Conservation (phyloP, 2,888 invertebrate species). For the Caenorhabditis sp. region DNA sequence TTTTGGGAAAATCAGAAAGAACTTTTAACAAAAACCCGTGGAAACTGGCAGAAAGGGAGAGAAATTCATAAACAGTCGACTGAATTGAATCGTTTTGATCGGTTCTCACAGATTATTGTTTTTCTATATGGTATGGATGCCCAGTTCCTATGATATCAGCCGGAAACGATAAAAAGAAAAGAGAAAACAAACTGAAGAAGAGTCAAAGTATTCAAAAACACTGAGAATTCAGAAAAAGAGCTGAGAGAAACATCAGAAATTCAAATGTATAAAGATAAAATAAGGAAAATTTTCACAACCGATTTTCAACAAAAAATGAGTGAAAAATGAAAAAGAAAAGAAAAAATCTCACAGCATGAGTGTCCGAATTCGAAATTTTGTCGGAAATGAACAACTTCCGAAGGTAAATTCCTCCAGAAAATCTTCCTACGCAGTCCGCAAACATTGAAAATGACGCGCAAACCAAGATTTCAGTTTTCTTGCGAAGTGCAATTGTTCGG, state of each 20-base stretch:
- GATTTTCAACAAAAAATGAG: slow-evolving; percentile 6
- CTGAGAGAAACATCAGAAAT: not conserved
- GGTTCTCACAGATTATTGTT: slow-evolving; percentile 5
- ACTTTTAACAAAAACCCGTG: too few relatives aligned
- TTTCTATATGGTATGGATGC: not conserved
- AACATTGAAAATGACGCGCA: slow-evolving; percentile 34
- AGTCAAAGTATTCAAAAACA: not conserved
- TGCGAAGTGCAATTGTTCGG: slow-evolving; percentile 3
- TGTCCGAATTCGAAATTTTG: slow-evolving; percentile 13
- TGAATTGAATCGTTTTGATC: too few relatives aligned
- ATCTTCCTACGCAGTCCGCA: slow-evolving; percentile 33
- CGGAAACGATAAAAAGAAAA: not conserved
- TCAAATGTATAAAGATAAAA: too few relatives aligned
- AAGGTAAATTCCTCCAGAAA: slow-evolving; percentile 7
- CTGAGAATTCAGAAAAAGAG: not conserved
- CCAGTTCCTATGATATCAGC: not conserved
- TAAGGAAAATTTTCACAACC: slow-evolving; percentile 14
- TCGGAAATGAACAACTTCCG: slow-evolving; percentile 59
- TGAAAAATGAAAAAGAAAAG: slow-evolving; percentile 2
- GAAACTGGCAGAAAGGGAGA: too few relatives aligned
- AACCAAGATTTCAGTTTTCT: slow-evolving; percentile 1
- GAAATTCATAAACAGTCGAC: too few relatives aligned
- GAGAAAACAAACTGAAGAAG: not conserved
- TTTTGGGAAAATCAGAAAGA: too few relatives aligned
- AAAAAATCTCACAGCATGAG: slow-evolving; percentile 52